A percentile compares a stretch with the other conserved stretches of the same genome.
Evolutionary conservation across 2,113 vertebrate species (phyloP).

Genomic region (Delphinus delphis): DNA sequence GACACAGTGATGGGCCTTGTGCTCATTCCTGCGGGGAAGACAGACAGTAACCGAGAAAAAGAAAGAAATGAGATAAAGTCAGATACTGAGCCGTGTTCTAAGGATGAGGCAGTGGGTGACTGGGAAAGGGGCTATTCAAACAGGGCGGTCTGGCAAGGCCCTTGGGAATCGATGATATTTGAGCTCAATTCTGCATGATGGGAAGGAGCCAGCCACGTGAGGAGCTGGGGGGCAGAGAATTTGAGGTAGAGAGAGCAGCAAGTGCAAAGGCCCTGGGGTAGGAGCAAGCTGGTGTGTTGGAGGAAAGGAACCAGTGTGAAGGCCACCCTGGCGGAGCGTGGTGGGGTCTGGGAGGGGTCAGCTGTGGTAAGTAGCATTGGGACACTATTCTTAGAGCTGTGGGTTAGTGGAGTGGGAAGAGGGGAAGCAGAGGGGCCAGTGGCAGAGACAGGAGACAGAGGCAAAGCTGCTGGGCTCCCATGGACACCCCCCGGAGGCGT

Average conservation of each 20-base stretch:
- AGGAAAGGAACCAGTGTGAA: not conserved
- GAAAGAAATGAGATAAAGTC: rapidly evolving
- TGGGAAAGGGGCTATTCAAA: not conserved
- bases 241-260: not conserved
- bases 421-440: not conserved
- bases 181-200: too few relatives aligned
- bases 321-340: rapidly evolving
- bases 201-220: not conserved
- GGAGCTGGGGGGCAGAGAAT: not conserved
- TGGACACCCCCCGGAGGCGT: rapidly evolving
- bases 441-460: too few relatives aligned
- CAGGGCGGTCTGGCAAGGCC: not conserved
- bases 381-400: not conserved
- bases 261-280: slow-evolving; percentile 25
- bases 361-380: rapidly evolving
- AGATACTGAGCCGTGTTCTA: rapidly evolving
- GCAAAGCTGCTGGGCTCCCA: not conserved
- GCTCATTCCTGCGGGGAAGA: not conserved
- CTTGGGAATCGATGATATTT: not conserved
- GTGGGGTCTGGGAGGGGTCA: not conserved
- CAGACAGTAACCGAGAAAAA: too few relatives aligned
- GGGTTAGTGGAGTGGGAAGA: not conserved
- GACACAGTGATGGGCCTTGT: not conserved
- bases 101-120: not conserved
- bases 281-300: not conserved